phyloP scores from a whole-genome alignment of 2,113 vertebrate genomes.

The Neolamprologus cancellatus region DNA sequence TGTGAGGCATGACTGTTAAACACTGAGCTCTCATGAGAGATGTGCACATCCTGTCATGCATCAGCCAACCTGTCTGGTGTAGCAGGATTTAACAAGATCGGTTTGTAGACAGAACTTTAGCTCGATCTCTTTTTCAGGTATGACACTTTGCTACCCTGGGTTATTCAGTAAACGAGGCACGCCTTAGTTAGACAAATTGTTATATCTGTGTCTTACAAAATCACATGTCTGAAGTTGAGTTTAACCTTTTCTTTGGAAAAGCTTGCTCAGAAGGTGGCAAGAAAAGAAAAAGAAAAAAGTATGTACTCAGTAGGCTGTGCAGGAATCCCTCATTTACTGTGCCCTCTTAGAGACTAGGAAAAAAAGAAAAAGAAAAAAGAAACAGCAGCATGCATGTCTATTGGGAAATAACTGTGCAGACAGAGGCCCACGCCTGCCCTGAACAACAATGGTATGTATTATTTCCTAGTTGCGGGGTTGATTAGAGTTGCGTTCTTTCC shows the following conservation, averaged over 20 bases:
- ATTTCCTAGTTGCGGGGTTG: slow-evolving; percentile 61
- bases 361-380: background rate
- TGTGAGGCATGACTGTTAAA: slow-evolving; percentile 28
- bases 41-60: slow-evolving; percentile 55
- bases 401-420: slow-evolving; percentile 52
- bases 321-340: slow-evolving; percentile 21
- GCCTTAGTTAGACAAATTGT: background rate
- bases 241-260: background rate
- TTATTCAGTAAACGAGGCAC: background rate
- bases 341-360: slow-evolving; percentile 9
- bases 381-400: slow-evolving; percentile 27
- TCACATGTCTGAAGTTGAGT: background rate
- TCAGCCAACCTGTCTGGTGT: slow-evolving; percentile 10
- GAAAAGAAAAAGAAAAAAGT: background rate
- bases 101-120: no score
- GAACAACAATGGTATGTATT: slow-evolving; percentile 68
- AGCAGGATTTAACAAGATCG: background rate
- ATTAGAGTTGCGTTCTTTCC: slow-evolving; percentile 69
- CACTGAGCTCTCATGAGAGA: slow-evolving; percentile 40
- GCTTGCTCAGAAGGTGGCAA: background rate
- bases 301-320: background rate
- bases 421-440: slow-evolving; percentile 60
- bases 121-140: background rate
- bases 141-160: background rate
- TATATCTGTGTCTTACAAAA: background rate